These are phyloP conservation scores for Frankliniella fusca DNA, from an alignment of 2,888 invertebrate genomes.

Conservation along the genomic window DNA sequence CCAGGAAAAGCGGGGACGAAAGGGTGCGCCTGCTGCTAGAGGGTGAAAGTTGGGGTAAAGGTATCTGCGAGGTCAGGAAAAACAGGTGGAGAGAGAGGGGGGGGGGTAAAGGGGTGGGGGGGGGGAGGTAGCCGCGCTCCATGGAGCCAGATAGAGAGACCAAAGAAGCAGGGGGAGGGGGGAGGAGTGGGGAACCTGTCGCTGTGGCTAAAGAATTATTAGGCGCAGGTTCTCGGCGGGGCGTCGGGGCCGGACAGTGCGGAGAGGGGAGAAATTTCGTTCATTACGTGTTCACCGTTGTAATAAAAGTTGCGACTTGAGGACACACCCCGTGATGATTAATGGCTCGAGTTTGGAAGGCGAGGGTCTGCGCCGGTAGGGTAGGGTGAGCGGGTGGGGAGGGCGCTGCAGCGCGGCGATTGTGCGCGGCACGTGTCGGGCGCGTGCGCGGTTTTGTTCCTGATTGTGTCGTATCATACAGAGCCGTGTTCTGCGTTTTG, in stretches of 20 bases:
- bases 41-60: not conserved
- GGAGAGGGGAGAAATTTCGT: constrained; percentile 17
- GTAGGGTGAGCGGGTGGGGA: too few species aligned
- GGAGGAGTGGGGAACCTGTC: not conserved
- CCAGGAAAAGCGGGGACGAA: not conserved
- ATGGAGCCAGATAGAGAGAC: not conserved
- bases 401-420: not conserved
- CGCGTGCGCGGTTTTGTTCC: not conserved
- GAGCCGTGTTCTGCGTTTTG: not conserved
- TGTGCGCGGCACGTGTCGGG: not conserved
- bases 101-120: too few species aligned
- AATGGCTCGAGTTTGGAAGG: constrained; percentile 8
- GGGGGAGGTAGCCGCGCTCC: too few species aligned
- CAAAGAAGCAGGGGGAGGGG: not conserved
- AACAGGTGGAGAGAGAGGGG: not conserved
- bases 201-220: constrained; percentile 16
- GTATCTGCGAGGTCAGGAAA: not conserved
- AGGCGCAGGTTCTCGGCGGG: not conserved
- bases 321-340: constrained; percentile 11
- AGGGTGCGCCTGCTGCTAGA: not conserved
- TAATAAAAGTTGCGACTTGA: constrained; percentile 26
- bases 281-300: constrained; percentile 20
- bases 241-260: not conserved
- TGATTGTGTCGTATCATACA: not conserved
- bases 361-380: not conserved